Conservation (phyloP, 1,140 invertebrate genomes). For the Pseudomyrmex dendroicus region DNA sequence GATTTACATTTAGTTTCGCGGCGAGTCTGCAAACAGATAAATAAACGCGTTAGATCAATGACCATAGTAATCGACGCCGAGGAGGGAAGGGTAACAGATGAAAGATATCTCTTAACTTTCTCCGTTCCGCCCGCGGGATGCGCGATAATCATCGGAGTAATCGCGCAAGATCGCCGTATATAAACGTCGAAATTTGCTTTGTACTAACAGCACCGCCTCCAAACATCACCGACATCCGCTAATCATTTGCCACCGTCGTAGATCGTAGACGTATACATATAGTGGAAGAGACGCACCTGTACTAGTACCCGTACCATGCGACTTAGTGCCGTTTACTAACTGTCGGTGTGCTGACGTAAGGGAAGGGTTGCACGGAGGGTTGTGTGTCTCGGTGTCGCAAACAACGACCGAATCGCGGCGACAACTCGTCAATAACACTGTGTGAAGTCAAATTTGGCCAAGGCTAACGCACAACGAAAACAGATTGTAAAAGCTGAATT, state of each 20-base stretch:
- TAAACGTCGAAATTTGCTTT: slow-evolving; percentile 56
- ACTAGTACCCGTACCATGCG: slow-evolving; percentile 68
- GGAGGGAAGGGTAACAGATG: background rate
- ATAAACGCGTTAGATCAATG: slow-evolving; percentile 1
- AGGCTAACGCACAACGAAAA: background rate
- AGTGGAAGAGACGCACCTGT: slow-evolving; percentile 63
- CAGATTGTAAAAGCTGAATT: background rate
- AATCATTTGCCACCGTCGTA: slow-evolving; percentile 69
- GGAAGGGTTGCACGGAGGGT: slow-evolving; percentile 40
- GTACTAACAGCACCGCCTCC: slow-evolving; percentile 71
- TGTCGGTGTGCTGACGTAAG: slow-evolving; percentile 18
- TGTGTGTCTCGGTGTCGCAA: slow-evolving; percentile 29
- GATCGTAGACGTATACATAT: slow-evolving; percentile 61
- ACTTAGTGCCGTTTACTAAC: slow-evolving; percentile 58
- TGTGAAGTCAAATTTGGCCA: background rate
- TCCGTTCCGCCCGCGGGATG: background rate
- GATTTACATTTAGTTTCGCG: background rate
- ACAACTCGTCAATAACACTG: background rate
- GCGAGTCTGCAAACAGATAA: background rate
- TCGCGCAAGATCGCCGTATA: slow-evolving; percentile 17
- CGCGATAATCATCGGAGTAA: background rate
- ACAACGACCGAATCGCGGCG: slow-evolving; percentile 20
- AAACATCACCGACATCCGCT: slow-evolving; percentile 70
- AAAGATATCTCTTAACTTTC: slow-evolving; percentile 31
- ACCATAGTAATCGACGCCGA: slow-evolving; percentile 46